Evolutionary conservation across 2,888 invertebrate species (phyloP).

Genomic region (Cheilosia pagana): DNA sequence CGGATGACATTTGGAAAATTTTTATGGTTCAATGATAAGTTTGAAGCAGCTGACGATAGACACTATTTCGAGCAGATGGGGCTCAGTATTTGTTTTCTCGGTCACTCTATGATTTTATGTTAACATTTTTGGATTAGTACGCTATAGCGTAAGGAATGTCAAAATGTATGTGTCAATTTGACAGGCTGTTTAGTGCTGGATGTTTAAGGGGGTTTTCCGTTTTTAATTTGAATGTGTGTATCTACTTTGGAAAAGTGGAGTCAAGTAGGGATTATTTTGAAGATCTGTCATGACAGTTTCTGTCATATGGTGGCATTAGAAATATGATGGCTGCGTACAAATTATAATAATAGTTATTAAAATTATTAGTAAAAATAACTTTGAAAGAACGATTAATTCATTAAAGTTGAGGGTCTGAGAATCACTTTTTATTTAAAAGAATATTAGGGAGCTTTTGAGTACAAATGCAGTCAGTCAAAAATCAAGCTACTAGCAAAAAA

Average conservation of each 20-base stretch:
- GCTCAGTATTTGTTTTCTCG: background rate
- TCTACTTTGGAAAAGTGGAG: background rate
- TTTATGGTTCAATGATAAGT: constrained; percentile 12
- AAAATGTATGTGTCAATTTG: constrained; percentile 13
- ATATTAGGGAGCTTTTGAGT: too few relatives aligned
- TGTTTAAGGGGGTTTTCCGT: background rate
- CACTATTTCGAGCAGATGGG: background rate
- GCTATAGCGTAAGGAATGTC: constrained; percentile 10
- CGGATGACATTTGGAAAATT: constrained; percentile 1
- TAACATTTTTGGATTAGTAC: constrained; percentile 7
- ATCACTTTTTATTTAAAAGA: too few relatives aligned
- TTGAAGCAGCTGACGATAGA: constrained; percentile 1
- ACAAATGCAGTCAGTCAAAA: too few relatives aligned
- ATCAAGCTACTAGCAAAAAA: too few relatives aligned
- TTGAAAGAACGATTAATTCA: too few relatives aligned
- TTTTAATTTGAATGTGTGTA: background rate
- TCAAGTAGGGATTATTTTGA: too few relatives aligned
- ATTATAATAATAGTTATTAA: too few relatives aligned
- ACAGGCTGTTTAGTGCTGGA: constrained; percentile 3
- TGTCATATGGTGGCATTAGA: too few relatives aligned
- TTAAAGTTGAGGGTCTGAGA: too few relatives aligned
- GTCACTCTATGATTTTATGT: background rate
- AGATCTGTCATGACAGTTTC: too few relatives aligned
- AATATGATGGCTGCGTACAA: too few relatives aligned
- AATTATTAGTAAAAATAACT: too few relatives aligned